Evolutionary conservation across 2,888 invertebrate genomes (phyloP), one percentile per base, ranked within the genome.

Genomic region (Hirtodrosophila duncani): DNA sequence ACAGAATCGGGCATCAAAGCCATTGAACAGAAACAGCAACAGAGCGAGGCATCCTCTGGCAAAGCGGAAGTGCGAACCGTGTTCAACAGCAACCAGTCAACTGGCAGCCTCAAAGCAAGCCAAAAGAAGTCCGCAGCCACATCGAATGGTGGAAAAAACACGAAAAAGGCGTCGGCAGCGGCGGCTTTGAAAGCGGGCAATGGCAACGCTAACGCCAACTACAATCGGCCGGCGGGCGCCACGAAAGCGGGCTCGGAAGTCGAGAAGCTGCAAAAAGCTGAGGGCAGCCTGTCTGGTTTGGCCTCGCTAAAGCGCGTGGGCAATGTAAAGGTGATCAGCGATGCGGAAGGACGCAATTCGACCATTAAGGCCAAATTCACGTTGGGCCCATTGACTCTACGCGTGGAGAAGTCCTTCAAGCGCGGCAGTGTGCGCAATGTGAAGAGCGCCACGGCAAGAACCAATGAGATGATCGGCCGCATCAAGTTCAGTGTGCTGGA

Each of bases 381-480:
- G 13, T 88, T 95, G 49, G 95, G 95, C 37, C 95, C 95, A 0
- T 86, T 95, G 30, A 91, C 92, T 14, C 87, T 95, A 57, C 91
- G 93, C 86, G 95, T 88, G 10, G 86, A 87, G 53, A 87, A 87
- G 77, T 84, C 85, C 62, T 92, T 94, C 70, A 93, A 93, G 29
- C 90, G 92, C 56, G 93, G 93, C 26, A 92, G 91, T 23, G 93
- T 94, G 78, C 91, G 94, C 74, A 94, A 94, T 86, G 87, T 95
- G 53, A 92, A 94, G 84, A 94, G 94, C 67, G 95, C 95, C 1
- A 95, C 94, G 0, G 95, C 95, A 0, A 94, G 94, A 2, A 95
- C 95, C 1, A 94, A 93, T 1, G 94, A 95, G 87, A 94, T 95
- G 94, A 89, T 90, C 38, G 95, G 95, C 18, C 92, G 92, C 85